A percentile compares a stretch with the other conserved stretches of the same genome.
Evolutionary conservation across 2,888 invertebrate genomes (phyloP).

Genomic region (Aphelenchoides bicaudatus): DNA sequence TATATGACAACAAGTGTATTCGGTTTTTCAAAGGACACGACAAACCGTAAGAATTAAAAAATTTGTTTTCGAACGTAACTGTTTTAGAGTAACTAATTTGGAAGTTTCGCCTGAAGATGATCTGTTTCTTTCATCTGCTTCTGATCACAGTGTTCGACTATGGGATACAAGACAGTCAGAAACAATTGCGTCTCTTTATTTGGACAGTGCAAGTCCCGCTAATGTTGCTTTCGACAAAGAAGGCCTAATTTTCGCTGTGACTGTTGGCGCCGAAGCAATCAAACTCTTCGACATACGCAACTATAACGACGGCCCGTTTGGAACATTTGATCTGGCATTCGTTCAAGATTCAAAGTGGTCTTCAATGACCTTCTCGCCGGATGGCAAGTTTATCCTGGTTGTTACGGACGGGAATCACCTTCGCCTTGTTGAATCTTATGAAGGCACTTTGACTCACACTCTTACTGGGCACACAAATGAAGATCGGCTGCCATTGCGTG

Average conservation of each 20-base stretch:
- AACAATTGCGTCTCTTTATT: background rate
- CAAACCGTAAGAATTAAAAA: conserved; percentile 71
- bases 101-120: conserved; percentile 96
- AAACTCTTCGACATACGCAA: conserved; percentile 93
- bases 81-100: conserved; percentile 82
- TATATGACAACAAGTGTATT: conserved; percentile 98
- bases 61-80: too few relatives aligned
- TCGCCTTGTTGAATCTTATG: conserved; percentile 89
- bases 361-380: conserved; percentile 82
- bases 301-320: conserved; percentile 90
- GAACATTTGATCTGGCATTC: conserved; percentile 87
- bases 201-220: too few relatives aligned
- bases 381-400: conserved; percentile 93
- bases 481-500: conserved; percentile 15
- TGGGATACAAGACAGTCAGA: conserved; percentile 91
- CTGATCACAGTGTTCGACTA: conserved; percentile 89
- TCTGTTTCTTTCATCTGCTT: conserved; percentile 87
- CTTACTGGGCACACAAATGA: too few relatives aligned
- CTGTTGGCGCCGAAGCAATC: too few relatives aligned
- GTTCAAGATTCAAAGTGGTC: conserved; percentile 81
- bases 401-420: conserved; percentile 87
- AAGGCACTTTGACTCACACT: conserved; percentile 63
- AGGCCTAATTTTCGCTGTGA: too few relatives aligned
- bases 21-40: conserved; percentile 94
- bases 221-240: too few relatives aligned